These are phyloP conservation scores for Melanotaenia duboulayi DNA, from an alignment of 2,113 vertebrate species.

Conservation along the genomic window DNA sequence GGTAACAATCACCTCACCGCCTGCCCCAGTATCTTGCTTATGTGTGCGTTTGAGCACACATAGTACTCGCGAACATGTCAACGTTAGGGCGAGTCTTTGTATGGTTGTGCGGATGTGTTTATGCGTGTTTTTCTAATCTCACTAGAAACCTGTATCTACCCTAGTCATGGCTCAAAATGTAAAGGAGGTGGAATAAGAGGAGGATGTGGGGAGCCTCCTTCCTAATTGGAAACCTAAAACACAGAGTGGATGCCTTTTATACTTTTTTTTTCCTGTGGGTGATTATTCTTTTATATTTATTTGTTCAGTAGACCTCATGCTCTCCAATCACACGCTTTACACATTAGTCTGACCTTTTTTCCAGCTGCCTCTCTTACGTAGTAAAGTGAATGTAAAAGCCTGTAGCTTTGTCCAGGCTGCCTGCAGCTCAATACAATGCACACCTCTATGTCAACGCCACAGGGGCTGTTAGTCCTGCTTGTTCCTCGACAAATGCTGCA, in stretches of 20 bases:
- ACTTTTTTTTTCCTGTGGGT: conserved; percentile 11
- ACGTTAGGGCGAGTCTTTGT: conserved; percentile 36
- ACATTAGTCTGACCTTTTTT: conserved; percentile 48
- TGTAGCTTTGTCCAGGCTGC: conserved; percentile 20
- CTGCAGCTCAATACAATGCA: conserved; percentile 38
- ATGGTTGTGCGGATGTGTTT: conserved; percentile 32
- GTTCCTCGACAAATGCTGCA: conserved; percentile 53
- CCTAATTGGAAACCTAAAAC: conserved; percentile 63
- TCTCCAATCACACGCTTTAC: conserved; percentile 61
- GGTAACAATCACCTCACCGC: conserved; percentile 77
- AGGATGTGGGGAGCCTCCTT: conserved; percentile 2
- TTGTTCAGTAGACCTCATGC: conserved; percentile 54
- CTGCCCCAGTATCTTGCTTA: conserved; percentile 52
- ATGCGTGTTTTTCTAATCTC: conserved; percentile 54
- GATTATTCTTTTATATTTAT: conserved; percentile 70
- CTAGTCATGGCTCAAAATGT: conserved; percentile 69
- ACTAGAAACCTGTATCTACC: conserved; percentile 68
- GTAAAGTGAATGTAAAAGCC: conserved; percentile 42
- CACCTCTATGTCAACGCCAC: conserved; percentile 45
- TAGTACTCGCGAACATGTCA: conserved; percentile 17
- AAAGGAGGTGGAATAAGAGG: conserved; percentile 28
- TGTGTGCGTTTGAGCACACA: conserved; percentile 35
- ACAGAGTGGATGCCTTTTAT: conserved; percentile 41
- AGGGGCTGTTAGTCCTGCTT: conserved; percentile 32
- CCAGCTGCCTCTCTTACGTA: conserved; percentile 40